Base-by-base conservation (phyloP, 2,888 invertebrate species). In the Eupithecia centaureata region DNA sequence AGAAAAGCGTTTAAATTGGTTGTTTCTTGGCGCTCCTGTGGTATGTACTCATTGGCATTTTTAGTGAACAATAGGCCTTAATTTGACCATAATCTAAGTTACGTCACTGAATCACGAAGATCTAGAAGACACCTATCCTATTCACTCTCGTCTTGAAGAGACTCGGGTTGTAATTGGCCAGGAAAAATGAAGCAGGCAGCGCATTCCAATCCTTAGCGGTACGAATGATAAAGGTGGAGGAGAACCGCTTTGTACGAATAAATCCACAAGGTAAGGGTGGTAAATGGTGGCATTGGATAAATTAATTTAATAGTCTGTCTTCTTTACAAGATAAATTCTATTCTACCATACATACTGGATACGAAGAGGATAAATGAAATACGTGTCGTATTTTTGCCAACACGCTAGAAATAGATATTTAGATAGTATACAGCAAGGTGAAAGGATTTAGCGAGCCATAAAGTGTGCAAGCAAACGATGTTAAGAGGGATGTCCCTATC, bases 401-500 rank as follows among this genome's bases (percentile, higher is more conserved):
- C 18, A 0, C 42, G 25, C 22, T 25, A 25, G 1, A 12, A 25
- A 13, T 25, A 51, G 12, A 25, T 22, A 1, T 13, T 25, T 25
- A 51, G 47, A 51, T 25, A 51, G 13, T 51, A n/a, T n/a, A 1
- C 25, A 25, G 12, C 7, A 2, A 4, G 47, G n/a, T 56, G 56
- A 32, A 57, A 32, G 32, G 32, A 57, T 57, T 12, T 33, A 33
- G 28, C 28, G 30, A 30, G 56, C 56, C 30, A 56, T 56, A 30
- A 30, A 56, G 8, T 30, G 61, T 47, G 56, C 65, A 66, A 61
- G 51, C 35, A 13, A 42, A 47, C 22, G 22, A 51, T 58, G 61
- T 22, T 64, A 61, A 54, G 54, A 67, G 58, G 64, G 62, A 52
- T 66, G 52, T 63, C 63, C 66, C 18, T 52, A 73, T 70, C 72